These are phyloP conservation scores for Ataeniobius toweri DNA, from an alignment of 2,797 vertebrate genomes.

Conservation along the genomic window DNA sequence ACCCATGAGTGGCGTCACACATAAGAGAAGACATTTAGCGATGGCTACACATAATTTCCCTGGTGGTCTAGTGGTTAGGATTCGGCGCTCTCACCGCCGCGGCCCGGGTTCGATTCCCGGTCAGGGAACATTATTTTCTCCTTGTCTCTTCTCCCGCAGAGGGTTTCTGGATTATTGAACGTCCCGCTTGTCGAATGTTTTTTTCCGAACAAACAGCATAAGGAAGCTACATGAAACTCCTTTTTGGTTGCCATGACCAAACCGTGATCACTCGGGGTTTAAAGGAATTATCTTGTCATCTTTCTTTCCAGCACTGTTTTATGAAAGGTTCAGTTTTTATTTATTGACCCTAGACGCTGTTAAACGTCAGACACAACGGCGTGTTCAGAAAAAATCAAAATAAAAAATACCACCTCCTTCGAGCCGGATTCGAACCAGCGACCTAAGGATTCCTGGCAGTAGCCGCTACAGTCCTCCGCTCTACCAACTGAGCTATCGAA, in stretches of 20 bases:
- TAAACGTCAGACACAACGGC: rapidly evolving
- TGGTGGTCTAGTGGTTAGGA: constrained; percentile 83
- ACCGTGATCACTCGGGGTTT: no score
- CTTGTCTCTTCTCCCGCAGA: no score
- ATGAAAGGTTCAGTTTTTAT: no score
- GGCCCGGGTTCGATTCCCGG: constrained; percentile 80
- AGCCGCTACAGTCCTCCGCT: constrained; percentile 75
- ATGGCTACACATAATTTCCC: not conserved
- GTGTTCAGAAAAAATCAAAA: not conserved
- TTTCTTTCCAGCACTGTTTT: no score
- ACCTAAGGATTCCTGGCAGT: constrained; percentile 67
- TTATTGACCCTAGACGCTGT: not conserved
- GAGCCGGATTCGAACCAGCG: constrained; percentile 76
- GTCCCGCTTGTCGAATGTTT: no score
- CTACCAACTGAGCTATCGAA: constrained; percentile 81
- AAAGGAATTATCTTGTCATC: no score
- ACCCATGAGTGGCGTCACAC: no score
- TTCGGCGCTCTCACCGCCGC: constrained; percentile 78
- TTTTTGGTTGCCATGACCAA: no score
- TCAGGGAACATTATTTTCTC: constrained; percentile 61
- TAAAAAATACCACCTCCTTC: not conserved
- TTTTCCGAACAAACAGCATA: no score
- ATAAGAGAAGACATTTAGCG: no score
- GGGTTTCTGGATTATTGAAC: no score
- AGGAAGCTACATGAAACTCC: no score